Evolutionary conservation across 2,113 vertebrate genomes (phyloP).

Genomic region (Prionailurus bengalensis): DNA sequence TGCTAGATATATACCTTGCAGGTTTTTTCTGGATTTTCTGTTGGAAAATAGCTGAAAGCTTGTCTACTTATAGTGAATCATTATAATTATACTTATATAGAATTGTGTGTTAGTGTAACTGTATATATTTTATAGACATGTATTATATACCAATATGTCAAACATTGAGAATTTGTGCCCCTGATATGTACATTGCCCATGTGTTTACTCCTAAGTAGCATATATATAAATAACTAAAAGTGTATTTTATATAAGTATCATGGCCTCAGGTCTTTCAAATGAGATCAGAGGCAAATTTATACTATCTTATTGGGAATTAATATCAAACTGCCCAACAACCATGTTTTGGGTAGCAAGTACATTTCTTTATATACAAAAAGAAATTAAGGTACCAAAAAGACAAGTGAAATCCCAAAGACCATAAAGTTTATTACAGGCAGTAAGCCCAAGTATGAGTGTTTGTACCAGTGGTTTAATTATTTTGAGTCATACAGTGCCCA

Average conservation of each 20-base stretch:
- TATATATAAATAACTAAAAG: conserved; percentile 41
- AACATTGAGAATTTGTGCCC: background rate
- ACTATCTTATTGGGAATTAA: conserved; percentile 24
- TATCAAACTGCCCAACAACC: background rate
- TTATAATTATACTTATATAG: background rate
- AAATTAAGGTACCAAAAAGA: background rate
- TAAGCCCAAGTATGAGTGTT: background rate
- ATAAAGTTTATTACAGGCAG: background rate
- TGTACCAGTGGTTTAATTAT: background rate
- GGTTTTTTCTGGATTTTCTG: background rate
- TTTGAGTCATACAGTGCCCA: background rate
- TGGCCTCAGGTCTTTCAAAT: conserved; percentile 12
- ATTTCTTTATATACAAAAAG: conserved; percentile 1
- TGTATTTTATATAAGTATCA: background rate
- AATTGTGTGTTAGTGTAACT: background rate
- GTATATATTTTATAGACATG: background rate
- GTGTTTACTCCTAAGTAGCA: background rate
- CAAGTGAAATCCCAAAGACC: background rate
- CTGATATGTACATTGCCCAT: background rate
- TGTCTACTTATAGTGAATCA: background rate
- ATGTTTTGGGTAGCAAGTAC: background rate
- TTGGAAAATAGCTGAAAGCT: conserved; percentile 25
- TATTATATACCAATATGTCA: background rate
- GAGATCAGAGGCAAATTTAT: background rate
- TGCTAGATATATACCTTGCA: background rate